These are phyloP conservation scores for Dynastes tityus DNA, from an alignment of 2,888 invertebrate genomes.

Conservation along the genomic window DNA sequence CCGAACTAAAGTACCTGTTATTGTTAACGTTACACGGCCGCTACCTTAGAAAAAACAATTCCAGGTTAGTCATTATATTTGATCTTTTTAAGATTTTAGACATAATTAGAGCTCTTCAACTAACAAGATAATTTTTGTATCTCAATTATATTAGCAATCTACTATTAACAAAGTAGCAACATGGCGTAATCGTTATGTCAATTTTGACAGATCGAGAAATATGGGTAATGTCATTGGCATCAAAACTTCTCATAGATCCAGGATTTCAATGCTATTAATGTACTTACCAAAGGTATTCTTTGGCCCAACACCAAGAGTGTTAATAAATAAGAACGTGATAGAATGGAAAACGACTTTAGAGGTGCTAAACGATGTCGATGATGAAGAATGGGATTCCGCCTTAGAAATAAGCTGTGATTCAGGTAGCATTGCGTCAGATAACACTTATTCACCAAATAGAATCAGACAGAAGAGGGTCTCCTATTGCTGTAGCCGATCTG, in stretches of 20 bases:
- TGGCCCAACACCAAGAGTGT: conserved; percentile 31
- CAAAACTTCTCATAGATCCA: conserved; percentile 36
- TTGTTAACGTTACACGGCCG: no score
- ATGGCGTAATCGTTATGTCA: background rate
- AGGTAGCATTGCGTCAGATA: conserved; percentile 15
- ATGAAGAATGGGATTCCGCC: conserved; percentile 49
- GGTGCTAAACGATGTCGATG: background rate
- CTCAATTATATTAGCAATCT: no score
- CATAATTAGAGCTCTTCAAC: no score
- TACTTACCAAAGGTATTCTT: conserved; percentile 47
- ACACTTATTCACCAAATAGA: conserved; percentile 21
- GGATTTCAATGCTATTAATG: conserved; percentile 40
- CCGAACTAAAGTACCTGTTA: no score
- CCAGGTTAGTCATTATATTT: no score
- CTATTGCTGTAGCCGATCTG: conserved; percentile 32
- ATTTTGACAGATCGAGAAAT: background rate
- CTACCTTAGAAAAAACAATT: no score
- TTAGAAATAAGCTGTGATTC: conserved; percentile 46
- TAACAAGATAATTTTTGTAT: no score
- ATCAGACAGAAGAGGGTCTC: conserved; percentile 22
- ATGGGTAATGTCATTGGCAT: conserved; percentile 40
- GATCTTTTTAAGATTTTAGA: no score
- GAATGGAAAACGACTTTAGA: conserved; percentile 44
- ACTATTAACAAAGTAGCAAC: no score
- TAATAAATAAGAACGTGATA: conserved; percentile 44